Base-by-base conservation (phyloP, 1,140 invertebrate genomes). In the Cecropterus lyciades region DNA sequence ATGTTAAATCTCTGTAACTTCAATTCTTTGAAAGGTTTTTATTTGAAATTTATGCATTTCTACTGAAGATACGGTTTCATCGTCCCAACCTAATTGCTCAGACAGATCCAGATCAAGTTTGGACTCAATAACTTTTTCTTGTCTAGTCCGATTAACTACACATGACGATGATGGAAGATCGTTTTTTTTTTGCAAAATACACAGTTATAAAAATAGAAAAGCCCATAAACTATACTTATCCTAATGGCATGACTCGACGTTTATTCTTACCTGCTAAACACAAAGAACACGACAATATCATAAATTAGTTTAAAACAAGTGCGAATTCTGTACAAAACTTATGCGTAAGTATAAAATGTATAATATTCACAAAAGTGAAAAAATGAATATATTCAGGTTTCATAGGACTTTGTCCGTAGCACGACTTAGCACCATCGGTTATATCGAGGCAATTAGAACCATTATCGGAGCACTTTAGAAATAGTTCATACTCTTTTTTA, bases 231-330 rank as follows among this genome's bases (percentile, higher is more conserved):
- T 82, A 83, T 73, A 79, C 83, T 84, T 86, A 89, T 63, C 45
- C 89, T 91, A 91, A 85, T 87, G 89, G 89, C 89, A 91, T 91
- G 89, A 91, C 89, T 91, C 82, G 79, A 88, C 83, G 67, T 74
- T 80, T 79, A 80, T 80, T 67, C 81, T 82, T 89, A 86, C 52
- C 65, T 51, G 55, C 70, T 81, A 81, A 70, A 75, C 69, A 70
- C 45, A 72, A 73, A 77, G 70, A 79, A 80, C 66, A 71, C 67
- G 52, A 70, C 59, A 67, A 45, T 30, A 66, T 46, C 37, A 66
- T 64, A 64, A 64, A 64, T 73, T 70, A 62, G 53, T 65, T 69
- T 67, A 65, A 75, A 67, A 74, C 60, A 69, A 66, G 65, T 45
- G 53, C 67, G 65, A 52, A 79, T 76, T 77, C 85, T 89, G 86